Evolutionary conservation across 2,888 invertebrate genomes (phyloP), one percentile per base, ranked within the genome.

Genomic region (Chloromyia formosa): DNA sequence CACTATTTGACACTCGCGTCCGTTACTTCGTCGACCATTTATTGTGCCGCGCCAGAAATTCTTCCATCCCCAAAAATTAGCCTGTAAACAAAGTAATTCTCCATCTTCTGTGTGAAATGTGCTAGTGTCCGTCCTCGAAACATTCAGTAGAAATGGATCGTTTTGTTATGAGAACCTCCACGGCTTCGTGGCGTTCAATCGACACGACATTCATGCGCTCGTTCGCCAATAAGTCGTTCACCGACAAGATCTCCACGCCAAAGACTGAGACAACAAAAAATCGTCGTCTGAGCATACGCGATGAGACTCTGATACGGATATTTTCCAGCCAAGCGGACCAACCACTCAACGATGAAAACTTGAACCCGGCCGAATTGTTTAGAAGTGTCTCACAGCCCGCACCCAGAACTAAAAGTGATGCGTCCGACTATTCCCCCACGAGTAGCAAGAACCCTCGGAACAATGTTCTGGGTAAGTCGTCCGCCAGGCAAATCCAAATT

Each of bases 121-220:
- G 10, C 18, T 56, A 56, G 56, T 20, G 20, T 4, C 23, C 27
- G 27, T 62, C 14, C 18, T 27, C 23, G 2, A 22, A 62, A 4
- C 0, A 10, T n/a, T 18, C 35, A 49, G 4, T 56, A 27, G 27
- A 22, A 0, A 83, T 83, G 83, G 82, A 83, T 79, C 81, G 81
- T 53, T 82, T 81, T 77, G 78, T 82, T 12, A 79, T 77, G 3
- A 80, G 81, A 20, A 66, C n/a, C 0, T 22, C 66, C 1, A 75
- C 79, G 0, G 79, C 82, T 42, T 78, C 82, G 42, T 83, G 82
- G 82, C 81, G 81, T 75, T 81, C 81, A 0, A 78, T 80, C 68
- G 81, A 78, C 73, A 75, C 73, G 74, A 78, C 20, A 64, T 79
- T 74, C 54, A 76, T 76, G 45, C 77, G 58, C 1, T 78, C 78